Percentiles rank a stretch among this genome's conserved stretches.
Conservation (phyloP, 2,113 vertebrate genomes). For the Lathamus discolor region DNA sequence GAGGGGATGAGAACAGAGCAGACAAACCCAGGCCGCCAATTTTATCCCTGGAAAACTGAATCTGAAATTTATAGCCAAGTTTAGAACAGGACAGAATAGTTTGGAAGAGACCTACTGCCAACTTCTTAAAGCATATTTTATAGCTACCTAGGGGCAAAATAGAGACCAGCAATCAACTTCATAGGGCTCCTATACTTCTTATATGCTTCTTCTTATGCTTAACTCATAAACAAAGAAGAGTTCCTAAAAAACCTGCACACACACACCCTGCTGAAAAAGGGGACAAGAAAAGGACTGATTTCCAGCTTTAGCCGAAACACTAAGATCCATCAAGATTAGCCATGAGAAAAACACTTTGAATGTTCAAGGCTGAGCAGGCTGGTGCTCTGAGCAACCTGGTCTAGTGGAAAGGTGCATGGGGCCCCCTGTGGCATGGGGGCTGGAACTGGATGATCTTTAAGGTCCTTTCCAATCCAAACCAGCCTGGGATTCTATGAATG, state of each 20-base stretch:
- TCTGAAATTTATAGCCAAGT: neutral
- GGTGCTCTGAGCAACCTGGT: neutral
- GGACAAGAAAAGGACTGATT: neutral
- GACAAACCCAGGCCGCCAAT: neutral
- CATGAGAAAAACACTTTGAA: neutral
- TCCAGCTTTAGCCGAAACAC: neutral
- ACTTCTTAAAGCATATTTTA: neutral
- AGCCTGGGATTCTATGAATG: too few species aligned
- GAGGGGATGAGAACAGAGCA: neutral
- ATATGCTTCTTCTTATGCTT: neutral
- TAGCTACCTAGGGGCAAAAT: neutral
- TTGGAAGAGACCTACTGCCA: neutral
- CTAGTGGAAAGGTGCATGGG: neutral
- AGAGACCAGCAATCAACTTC: neutral
- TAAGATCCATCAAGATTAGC: neutral
- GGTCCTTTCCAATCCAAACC: neutral
- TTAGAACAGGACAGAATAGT: neutral
- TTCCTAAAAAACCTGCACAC: neutral
- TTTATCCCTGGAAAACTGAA: neutral
- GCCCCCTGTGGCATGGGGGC: accelerated
- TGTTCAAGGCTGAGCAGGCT: neutral
- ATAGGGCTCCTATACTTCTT: neutral
- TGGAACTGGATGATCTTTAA: neutral
- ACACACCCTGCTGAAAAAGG: neutral
- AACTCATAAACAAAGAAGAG: neutral